Conservation (phyloP, 1,140 invertebrate species). For the Brachionus rotundiformis region DNA sequence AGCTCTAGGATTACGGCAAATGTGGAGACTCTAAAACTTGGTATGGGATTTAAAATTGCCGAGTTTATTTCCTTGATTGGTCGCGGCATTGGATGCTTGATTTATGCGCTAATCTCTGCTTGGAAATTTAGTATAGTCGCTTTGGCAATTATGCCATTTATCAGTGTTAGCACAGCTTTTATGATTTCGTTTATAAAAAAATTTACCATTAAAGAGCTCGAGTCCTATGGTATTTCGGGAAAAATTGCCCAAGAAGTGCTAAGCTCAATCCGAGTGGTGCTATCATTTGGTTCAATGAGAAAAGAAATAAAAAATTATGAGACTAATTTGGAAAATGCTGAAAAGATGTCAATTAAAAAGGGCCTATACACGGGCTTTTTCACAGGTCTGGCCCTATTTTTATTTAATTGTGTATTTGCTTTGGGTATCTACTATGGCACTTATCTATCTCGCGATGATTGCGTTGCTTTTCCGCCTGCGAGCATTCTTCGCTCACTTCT, state of each 20-base stretch:
- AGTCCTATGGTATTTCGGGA: neutral
- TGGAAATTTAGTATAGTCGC: slow-evolving; percentile 41
- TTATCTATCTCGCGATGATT: slow-evolving; percentile 53
- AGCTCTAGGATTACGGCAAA: neutral
- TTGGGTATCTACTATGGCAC: slow-evolving; percentile 16
- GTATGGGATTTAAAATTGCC: slow-evolving; percentile 39
- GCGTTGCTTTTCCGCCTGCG: slow-evolving; percentile 54
- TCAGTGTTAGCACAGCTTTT: slow-evolving; percentile 15
- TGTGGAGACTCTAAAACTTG: slow-evolving; percentile 21
- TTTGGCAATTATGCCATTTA: slow-evolving; percentile 42
- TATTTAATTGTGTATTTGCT: slow-evolving; percentile 31
- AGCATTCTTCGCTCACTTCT: slow-evolving; percentile 54
- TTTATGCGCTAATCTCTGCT: neutral
- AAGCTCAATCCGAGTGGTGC: slow-evolving; percentile 30
- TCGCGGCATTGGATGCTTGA: slow-evolving; percentile 7
- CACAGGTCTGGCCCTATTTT: slow-evolving; percentile 3
- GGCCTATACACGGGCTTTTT: slow-evolving; percentile 40
- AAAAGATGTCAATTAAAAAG: slow-evolving; percentile 23
- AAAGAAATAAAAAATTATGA: slow-evolving; percentile 61
- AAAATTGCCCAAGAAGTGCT: slow-evolving; percentile 50
- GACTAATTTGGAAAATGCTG: neutral
- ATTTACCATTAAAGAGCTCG: slow-evolving; percentile 33
- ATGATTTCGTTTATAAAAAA: slow-evolving; percentile 48
- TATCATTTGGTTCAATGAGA: slow-evolving; percentile 54
- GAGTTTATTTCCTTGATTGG: slow-evolving; percentile 33